A percentile compares a stretch with the other conserved stretches of the same genome.
These are phyloP conservation scores for Julus scanicus DNA, from an alignment of 2,888 invertebrate genomes.

Conservation along the genomic window DNA sequence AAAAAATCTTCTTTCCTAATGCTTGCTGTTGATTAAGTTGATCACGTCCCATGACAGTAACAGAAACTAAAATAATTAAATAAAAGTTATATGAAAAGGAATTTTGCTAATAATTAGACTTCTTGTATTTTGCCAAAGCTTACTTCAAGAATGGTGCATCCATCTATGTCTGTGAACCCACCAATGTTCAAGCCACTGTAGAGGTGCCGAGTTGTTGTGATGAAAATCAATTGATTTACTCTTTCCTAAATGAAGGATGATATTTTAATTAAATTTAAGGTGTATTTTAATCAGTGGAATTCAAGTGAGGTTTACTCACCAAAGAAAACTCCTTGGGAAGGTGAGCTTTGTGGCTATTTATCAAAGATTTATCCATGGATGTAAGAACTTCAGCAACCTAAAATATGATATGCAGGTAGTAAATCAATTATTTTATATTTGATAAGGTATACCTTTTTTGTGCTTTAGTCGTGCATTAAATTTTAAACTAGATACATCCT, in stretches of 20 bases:
- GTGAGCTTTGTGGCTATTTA: not conserved
- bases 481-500: too few species aligned
- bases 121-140: not conserved
- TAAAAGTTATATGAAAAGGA: too few species aligned
- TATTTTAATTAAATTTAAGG: not conserved
- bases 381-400: not conserved
- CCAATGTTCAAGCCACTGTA: not conserved
- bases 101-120: not conserved
- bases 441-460: too few species aligned
- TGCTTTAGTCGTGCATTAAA: too few species aligned
- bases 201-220: not conserved
- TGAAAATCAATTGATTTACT: not conserved
- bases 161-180: not conserved
- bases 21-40: not conserved
- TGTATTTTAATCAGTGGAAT: not conserved
- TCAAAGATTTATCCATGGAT: not conserved
- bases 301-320: not conserved
- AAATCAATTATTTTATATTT: too few species aligned
- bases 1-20: not conserved
- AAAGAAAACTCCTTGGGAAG: not conserved
- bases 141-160: not conserved
- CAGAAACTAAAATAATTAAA: not conserved
- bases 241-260: not conserved
- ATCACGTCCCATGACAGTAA: not conserved
- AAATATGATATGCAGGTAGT: not conserved